Evolutionary conservation across 1,140 invertebrate genomes (phyloP).

Genomic region (Bemisia tabaci): DNA sequence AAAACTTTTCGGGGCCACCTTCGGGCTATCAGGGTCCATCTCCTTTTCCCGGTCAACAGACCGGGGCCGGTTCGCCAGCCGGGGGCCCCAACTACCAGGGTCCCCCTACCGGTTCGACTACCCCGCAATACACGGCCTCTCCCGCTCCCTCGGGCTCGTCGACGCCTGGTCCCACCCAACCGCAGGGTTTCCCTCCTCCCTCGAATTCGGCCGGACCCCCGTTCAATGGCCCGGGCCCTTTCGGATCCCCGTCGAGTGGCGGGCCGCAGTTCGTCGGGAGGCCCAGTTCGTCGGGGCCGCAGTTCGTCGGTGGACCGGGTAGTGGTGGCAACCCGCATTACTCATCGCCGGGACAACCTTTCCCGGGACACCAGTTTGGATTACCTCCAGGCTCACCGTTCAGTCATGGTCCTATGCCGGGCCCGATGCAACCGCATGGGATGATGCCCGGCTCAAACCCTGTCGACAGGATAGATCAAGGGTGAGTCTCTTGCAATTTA

Average conservation of each 20-base stretch:
- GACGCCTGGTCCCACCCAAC: conserved; percentile 47
- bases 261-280: conserved; percentile 46
- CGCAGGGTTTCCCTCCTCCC: conserved; percentile 45
- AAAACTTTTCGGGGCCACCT: conserved; percentile 40
- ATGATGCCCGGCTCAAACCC: conserved; percentile 46
- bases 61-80: conserved; percentile 47
- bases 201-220: conserved; percentile 44
- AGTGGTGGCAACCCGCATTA: conserved; percentile 48
- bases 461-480: conserved; percentile 55
- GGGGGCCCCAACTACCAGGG: conserved; percentile 45
- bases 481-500: conserved; percentile 44
- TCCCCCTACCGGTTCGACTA: conserved; percentile 51
- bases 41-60: conserved; percentile 44
- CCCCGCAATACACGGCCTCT: conserved; percentile 58
- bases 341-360: conserved; percentile 44
- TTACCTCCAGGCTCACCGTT: conserved; percentile 55
- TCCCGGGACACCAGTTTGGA: conserved; percentile 46
- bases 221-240: conserved; percentile 50
- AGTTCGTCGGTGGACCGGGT: conserved; percentile 42
- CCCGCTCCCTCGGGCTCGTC: conserved; percentile 60
- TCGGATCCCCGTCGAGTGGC: conserved; percentile 47
- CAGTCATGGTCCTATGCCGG: conserved; percentile 39
- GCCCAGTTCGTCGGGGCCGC: conserved; percentile 51
- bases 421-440: conserved; percentile 24
- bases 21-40: conserved; percentile 43